A percentile compares a stretch with the other conserved stretches of the same genome.
These are phyloP conservation scores for Phyllotreta cruciferae DNA, from an alignment of 2,888 invertebrate species.

Conservation along the genomic window DNA sequence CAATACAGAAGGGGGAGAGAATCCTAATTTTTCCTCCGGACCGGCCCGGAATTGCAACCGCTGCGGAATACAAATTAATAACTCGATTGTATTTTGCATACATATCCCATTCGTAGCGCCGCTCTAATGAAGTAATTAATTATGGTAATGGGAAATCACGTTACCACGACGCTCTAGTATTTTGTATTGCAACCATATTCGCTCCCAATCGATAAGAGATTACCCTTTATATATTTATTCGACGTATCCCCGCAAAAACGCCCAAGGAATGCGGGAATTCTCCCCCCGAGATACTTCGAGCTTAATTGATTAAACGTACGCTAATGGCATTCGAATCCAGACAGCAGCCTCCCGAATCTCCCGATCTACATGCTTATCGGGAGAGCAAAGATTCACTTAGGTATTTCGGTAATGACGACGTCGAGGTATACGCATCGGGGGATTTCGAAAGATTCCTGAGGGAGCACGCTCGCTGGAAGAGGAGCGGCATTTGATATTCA, in stretches of 20 bases:
- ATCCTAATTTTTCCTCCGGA: conserved; percentile 9
- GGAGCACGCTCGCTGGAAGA: conserved; percentile 15
- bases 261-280: not conserved
- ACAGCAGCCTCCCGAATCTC: conserved; percentile 25
- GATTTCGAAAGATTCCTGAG: conserved; percentile 35
- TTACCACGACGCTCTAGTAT: conserved; percentile 2
- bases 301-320: conserved; percentile 15
- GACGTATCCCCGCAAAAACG: not conserved
- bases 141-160: conserved; percentile 17
- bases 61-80: conserved; percentile 23
- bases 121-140: conserved; percentile 21
- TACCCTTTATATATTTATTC: too few relatives aligned
- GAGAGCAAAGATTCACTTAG: conserved; percentile 35
- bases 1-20: conserved; percentile 7
- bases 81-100: conserved; percentile 23
- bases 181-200: not conserved
- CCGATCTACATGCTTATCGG: conserved; percentile 35
- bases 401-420: conserved; percentile 36
- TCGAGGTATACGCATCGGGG: conserved; percentile 25
- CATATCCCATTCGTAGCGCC: conserved; percentile 19
- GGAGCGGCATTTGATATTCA: conserved; percentile 36
- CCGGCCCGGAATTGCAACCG: conserved; percentile 13
- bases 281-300: not conserved
- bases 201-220: too few relatives aligned
- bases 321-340: conserved; percentile 25